Percentiles rank a stretch among this genome's conserved stretches.
Conservation (phyloP, 2,113 vertebrate species). For the Nicator chloris region DNA sequence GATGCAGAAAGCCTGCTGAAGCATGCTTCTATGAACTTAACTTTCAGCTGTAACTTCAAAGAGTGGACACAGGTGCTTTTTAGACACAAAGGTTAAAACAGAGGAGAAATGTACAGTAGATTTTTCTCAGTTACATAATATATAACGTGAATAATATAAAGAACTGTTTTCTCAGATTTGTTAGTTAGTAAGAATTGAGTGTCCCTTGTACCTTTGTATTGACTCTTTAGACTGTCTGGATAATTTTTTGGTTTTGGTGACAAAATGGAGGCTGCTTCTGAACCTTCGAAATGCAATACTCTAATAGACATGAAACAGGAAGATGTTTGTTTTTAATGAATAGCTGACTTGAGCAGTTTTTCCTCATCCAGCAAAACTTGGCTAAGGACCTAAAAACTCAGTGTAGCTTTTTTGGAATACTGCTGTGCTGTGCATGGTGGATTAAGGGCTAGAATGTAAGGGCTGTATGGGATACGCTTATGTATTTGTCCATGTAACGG, state of each 20-base stretch:
- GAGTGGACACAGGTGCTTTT: background rate
- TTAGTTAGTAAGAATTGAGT: background rate
- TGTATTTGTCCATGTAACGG: background rate
- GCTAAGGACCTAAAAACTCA: background rate
- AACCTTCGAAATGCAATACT: background rate
- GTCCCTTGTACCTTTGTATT: background rate
- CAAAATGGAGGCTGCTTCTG: background rate
- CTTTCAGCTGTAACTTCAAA: background rate
- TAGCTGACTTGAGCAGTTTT: background rate
- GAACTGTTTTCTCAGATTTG: background rate
- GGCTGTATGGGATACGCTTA: background rate
- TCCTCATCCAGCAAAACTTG: background rate
- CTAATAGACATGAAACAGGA: background rate
- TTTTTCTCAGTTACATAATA: background rate
- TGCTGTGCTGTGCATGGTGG: background rate
- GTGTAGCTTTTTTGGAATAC: background rate
- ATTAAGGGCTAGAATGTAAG: background rate
- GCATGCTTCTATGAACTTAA: background rate
- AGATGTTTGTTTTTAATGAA: background rate
- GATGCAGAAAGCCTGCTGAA: background rate
- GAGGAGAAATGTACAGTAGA: background rate
- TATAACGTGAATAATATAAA: background rate
- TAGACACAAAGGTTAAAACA: background rate
- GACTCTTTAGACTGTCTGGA: background rate
- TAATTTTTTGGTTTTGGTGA: background rate